A percentile compares a stretch with the other conserved stretches of the same genome.
Conservation (phyloP, 2,113 vertebrate genomes). For the Pristiophorus japonicus region DNA sequence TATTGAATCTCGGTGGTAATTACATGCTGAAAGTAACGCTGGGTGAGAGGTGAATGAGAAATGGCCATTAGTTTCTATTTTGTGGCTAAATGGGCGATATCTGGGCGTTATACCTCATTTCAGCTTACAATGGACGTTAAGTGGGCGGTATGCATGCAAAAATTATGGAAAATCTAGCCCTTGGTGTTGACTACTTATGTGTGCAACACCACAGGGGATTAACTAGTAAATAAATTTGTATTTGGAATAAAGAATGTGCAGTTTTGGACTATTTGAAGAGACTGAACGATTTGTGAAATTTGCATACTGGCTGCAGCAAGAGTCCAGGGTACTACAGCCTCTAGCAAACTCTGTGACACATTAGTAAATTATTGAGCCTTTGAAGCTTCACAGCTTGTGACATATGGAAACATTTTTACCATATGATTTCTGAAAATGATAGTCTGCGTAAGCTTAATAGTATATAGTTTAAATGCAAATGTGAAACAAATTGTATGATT, state of each 20-base stretch:
- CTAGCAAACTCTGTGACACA: background rate
- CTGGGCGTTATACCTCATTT: too few relatives aligned
- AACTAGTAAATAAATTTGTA: background rate
- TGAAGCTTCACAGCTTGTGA: background rate
- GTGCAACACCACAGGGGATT: background rate
- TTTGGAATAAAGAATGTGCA: background rate
- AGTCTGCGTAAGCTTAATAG: background rate
- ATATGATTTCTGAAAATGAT: background rate
- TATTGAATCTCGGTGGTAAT: too few relatives aligned
- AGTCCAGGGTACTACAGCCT: too few relatives aligned
- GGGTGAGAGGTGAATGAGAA: too few relatives aligned
- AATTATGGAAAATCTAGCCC: too few relatives aligned
- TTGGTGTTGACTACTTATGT: background rate
- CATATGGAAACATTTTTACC: background rate
- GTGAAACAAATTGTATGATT: background rate
- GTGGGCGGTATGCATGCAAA: too few relatives aligned
- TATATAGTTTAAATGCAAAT: background rate
- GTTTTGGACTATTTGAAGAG: background rate
- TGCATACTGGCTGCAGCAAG: background rate
- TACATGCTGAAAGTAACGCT: too few relatives aligned
- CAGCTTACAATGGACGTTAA: too few relatives aligned
- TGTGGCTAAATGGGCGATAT: too few relatives aligned
- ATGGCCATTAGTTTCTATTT: too few relatives aligned
- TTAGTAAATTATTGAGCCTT: background rate
- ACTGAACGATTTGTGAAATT: background rate